phyloP scores from a whole-genome alignment of 2,888 invertebrate genomes.

The Melinopterus prodromus region DNA sequence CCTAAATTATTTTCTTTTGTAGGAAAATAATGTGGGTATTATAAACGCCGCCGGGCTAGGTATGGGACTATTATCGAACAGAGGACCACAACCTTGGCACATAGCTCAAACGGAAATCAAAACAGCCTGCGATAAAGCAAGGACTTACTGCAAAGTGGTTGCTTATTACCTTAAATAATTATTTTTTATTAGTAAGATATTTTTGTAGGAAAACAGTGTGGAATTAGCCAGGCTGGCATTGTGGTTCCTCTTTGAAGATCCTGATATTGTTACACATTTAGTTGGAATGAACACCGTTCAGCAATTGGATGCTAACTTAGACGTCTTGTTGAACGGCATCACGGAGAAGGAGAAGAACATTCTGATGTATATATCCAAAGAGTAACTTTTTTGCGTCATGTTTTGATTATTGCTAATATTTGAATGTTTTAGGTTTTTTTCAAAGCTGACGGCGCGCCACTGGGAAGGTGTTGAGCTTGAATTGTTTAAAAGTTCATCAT shows the following conservation, averaged over 20 bases:
- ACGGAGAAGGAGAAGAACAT: conserved; percentile 70
- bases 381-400: background rate
- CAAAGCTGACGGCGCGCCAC: background rate
- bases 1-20: conserved; percentile 41
- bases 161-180: conserved; percentile 33
- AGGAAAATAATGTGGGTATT: conserved; percentile 78
- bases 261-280: conserved; percentile 73
- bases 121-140: conserved; percentile 68
- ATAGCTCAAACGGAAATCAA: conserved; percentile 74
- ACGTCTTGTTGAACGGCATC: conserved; percentile 70
- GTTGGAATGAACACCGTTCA: conserved; percentile 78
- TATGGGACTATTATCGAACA: conserved; percentile 83
- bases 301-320: conserved; percentile 71
- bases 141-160: conserved; percentile 71
- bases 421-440: conserved; percentile 7
- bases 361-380: conserved; percentile 52
- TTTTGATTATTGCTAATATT: background rate
- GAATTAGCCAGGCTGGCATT: conserved; percentile 78
- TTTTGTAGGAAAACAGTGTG: conserved; percentile 64
- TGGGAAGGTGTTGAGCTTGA: conserved; percentile 21
- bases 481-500: conserved; percentile 17
- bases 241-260: conserved; percentile 64
- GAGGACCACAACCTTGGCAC: conserved; percentile 83
- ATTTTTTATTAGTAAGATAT: too few relatives aligned
- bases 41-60: conserved; percentile 85